phyloP scores from a whole-genome alignment of 1,140 invertebrate species.

The Gryllus bimaculatus region DNA sequence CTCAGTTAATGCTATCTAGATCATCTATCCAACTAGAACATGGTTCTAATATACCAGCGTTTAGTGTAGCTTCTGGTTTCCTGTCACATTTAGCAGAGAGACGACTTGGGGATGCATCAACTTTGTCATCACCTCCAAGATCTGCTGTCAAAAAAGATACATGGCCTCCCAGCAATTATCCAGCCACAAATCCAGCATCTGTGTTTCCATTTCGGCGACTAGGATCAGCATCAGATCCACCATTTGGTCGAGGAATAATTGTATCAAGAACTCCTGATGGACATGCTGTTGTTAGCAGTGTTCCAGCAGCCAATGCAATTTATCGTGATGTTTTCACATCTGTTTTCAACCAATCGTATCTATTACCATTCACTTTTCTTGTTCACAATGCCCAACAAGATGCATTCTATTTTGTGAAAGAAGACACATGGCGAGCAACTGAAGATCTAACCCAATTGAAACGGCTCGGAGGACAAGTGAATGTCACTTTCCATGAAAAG shows the following conservation, averaged over 20 bases:
- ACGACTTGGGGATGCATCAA: conserved; percentile 59
- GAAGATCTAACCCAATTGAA: conserved; percentile 83
- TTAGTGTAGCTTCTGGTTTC: conserved; percentile 64
- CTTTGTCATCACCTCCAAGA: conserved; percentile 49
- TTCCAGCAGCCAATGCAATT: conserved; percentile 77
- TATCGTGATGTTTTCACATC: conserved; percentile 87
- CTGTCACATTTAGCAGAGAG: conserved; percentile 63
- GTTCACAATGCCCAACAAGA: conserved; percentile 76
- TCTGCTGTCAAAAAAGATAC: conserved; percentile 60
- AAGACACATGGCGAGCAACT: conserved; percentile 74
- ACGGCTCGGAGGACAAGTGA: conserved; percentile 78
- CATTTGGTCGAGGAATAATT: conserved; percentile 83
- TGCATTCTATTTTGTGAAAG: conserved; percentile 91
- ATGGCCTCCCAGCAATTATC: conserved; percentile 24
- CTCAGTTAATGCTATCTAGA: background rate
- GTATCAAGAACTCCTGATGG: conserved; percentile 69
- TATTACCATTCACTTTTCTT: conserved; percentile 80
- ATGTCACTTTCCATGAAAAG: conserved; percentile 84
- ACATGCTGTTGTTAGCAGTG: conserved; percentile 73
- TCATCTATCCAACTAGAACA: conserved; percentile 16
- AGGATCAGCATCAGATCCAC: conserved; percentile 68
- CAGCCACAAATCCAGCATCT: conserved; percentile 25
- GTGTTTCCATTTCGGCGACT: conserved; percentile 37
- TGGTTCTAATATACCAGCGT: conserved; percentile 7
- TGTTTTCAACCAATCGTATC: conserved; percentile 83